These are phyloP conservation scores for Drosophila nr. fundita DNA, from an alignment of 2,888 invertebrate genomes.

Conservation along the genomic window DNA sequence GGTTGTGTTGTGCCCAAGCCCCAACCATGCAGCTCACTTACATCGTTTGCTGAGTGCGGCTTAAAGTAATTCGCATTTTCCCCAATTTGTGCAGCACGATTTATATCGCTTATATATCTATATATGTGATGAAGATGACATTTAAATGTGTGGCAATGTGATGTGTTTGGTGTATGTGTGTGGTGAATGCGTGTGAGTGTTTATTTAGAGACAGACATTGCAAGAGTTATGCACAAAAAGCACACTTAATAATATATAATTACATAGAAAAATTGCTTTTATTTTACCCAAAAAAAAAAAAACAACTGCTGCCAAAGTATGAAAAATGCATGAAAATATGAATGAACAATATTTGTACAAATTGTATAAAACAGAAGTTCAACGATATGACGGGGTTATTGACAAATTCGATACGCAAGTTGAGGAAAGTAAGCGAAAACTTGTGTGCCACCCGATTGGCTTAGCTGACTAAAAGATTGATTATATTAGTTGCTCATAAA, in stretches of 20 bases:
- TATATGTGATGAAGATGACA: constrained; percentile 42
- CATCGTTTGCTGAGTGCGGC: constrained; percentile 85
- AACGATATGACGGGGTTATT: too few species aligned
- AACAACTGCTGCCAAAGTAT: background rate
- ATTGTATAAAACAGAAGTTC: background rate
- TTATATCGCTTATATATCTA: constrained; percentile 87
- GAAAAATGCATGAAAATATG: background rate
- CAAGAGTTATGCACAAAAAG: constrained; percentile 41
- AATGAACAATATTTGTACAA: background rate
- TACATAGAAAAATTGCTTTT: background rate
- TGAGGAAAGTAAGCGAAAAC: background rate
- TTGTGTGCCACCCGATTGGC: background rate
- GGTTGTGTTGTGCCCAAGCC: constrained; percentile 86
- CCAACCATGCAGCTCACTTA: constrained; percentile 88
- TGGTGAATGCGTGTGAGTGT: constrained; percentile 11
- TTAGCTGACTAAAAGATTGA: background rate
- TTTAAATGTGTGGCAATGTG: constrained; percentile 23
- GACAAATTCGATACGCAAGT: background rate
- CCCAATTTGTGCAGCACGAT: constrained; percentile 87
- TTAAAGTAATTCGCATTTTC: constrained; percentile 85
- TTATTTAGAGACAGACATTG: constrained; percentile 55
- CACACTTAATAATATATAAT: constrained; percentile 2
- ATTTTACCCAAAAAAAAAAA: background rate
- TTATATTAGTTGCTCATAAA: background rate
- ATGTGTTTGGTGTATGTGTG: constrained; percentile 19